Conservation (phyloP, 2,113 vertebrate genomes). For the Peucedramus taeniatus region DNA sequence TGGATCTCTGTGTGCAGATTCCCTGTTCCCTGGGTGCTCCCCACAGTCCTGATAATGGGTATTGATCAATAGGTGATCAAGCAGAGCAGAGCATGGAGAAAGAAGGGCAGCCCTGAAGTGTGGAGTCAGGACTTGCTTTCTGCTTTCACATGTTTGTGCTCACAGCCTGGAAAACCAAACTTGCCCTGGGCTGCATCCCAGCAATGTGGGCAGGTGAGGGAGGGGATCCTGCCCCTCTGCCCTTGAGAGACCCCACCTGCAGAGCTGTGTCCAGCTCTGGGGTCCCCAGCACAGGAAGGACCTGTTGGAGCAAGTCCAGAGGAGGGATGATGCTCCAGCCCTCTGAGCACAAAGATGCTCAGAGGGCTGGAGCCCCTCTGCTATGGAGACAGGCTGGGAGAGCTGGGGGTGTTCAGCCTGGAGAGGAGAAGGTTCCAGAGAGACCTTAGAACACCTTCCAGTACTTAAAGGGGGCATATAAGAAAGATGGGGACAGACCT, state of each 20-base stretch:
- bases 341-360: rapidly evolving
- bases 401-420: neutral
- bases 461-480: rapidly evolving
- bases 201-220: rapidly evolving
- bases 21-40: neutral
- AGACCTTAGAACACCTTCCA: neutral
- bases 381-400: neutral
- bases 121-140: neutral
- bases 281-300: neutral
- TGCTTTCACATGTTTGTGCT: neutral
- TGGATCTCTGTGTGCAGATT: neutral
- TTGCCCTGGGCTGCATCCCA: neutral
- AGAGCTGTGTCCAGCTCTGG: neutral
- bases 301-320: rapidly evolving
- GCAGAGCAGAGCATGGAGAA: neutral
- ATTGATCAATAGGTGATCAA: neutral
- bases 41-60: neutral
- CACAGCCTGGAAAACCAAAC: neutral
- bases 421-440: neutral
- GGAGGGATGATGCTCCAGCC: too few species aligned
- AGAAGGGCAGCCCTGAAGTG: neutral
- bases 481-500: neutral
- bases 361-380: neutral
- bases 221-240: neutral
- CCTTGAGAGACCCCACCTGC: neutral